A percentile compares a stretch with the other conserved stretches of the same genome.
These are phyloP conservation scores for Luidia sarsii DNA, from an alignment of 53 echinoderm and acorn worm species.

Conservation along the genomic window DNA sequence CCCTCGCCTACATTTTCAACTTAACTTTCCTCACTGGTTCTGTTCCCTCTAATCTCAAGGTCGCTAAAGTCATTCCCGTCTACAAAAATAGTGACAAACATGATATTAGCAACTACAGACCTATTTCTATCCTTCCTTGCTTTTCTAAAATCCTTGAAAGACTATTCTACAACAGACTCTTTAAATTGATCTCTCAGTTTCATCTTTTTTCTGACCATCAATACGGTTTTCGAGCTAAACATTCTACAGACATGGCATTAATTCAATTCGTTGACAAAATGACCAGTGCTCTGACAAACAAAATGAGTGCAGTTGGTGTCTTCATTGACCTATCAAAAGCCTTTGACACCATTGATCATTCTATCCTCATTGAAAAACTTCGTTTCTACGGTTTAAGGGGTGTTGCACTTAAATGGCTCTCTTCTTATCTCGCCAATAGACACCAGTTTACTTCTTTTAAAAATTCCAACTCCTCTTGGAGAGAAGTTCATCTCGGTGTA, in stretches of 20 bases:
- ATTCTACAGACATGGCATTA: constrained; percentile 7
- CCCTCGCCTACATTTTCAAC: constrained; percentile 16
- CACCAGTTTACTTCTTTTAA: background rate
- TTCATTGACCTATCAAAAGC: background rate
- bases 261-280: background rate
- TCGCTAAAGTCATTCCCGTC: too few relatives aligned
- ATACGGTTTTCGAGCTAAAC: background rate
- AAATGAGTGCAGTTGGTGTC: background rate
- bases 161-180: too few relatives aligned
- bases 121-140: constrained; percentile 35
- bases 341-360: too few relatives aligned
- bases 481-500: too few relatives aligned
- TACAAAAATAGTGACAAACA: constrained; percentile 3
- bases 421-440: background rate
- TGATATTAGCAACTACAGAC: constrained; percentile 13
- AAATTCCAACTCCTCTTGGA: too few relatives aligned
- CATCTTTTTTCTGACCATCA: background rate
- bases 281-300: background rate
- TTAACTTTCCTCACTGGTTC: background rate
- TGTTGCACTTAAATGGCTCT: background rate
- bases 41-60: background rate
- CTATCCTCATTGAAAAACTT: background rate
- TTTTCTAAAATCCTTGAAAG: constrained; percentile 36
- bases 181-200: background rate
- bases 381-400: background rate